Evolutionary conservation across 2,113 vertebrate species (phyloP).

Genomic region (Sapayoa aenigma): DNA sequence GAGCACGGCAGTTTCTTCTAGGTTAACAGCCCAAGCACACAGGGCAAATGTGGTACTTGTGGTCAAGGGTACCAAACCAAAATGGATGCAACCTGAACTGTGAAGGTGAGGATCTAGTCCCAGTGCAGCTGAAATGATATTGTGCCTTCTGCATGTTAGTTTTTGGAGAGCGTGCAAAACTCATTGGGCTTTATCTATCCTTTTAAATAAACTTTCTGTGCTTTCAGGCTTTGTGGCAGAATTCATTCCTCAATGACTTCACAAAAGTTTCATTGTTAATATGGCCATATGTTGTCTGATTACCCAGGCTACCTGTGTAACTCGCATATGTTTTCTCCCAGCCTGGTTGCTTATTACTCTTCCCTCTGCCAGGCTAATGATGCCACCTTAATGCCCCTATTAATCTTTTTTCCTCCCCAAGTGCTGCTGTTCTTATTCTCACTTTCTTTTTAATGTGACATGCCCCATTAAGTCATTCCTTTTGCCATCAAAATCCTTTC

Average conservation of each 20-base stretch:
- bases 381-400: not conserved
- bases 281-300: conserved; percentile 18
- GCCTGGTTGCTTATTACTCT: not conserved
- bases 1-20: not conserved
- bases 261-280: not conserved
- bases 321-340: not conserved
- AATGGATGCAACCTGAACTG: not conserved
- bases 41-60: not conserved
- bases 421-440: not conserved
- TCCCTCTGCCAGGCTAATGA: conserved; percentile 3
- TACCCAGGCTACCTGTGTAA: not conserved
- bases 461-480: not conserved
- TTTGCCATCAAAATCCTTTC: not conserved
- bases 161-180: not conserved
- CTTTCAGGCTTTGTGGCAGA: not conserved
- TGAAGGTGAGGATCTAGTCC: not conserved
- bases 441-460: not conserved
- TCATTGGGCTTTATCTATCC: not conserved
- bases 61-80: not conserved
- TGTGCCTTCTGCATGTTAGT: not conserved
- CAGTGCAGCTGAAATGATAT: not conserved
- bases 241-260: not conserved
- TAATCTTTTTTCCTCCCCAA: not conserved
- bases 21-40: not conserved
- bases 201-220: not conserved